Evolutionary conservation across 2,888 invertebrate genomes (phyloP).

Genomic region (Orthosia gracilis): DNA sequence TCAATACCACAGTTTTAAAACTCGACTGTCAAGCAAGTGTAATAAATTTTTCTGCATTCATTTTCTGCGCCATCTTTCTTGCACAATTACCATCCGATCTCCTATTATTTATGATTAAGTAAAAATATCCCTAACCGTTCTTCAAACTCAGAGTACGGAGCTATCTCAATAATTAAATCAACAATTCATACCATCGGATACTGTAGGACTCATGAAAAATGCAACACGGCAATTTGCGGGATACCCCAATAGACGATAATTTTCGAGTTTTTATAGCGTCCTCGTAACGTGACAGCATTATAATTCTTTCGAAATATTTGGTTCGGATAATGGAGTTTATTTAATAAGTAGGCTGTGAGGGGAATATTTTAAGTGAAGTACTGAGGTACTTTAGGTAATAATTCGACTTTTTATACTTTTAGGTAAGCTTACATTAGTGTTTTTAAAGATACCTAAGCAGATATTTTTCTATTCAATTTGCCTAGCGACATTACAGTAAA

Average conservation of each 20-base stretch:
- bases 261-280: constrained; percentile 72
- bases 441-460: not conserved
- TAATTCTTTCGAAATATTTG: constrained; percentile 46
- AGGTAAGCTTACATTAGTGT: not conserved
- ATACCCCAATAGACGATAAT: constrained; percentile 77
- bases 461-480: not conserved
- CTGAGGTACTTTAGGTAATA: not conserved
- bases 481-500: too few species aligned
- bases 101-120: constrained; percentile 62
- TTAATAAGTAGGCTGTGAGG: constrained; percentile 18
- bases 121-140: constrained; percentile 56
- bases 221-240: constrained; percentile 87
- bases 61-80: constrained; percentile 9
- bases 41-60: not conserved
- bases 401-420: not conserved
- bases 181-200: constrained; percentile 85
- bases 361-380: constrained; percentile 10
- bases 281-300: constrained; percentile 62
- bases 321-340: constrained; percentile 36
- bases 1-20: not conserved
- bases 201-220: constrained; percentile 87
- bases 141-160: constrained; percentile 58
- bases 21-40: not conserved
- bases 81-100: constrained; percentile 28
- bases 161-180: constrained; percentile 89